A percentile compares a stretch with the other conserved stretches of the same genome.
Conservation (phyloP, 2,888 invertebrate genomes). For the Branchipolynoe longqiensis region DNA sequence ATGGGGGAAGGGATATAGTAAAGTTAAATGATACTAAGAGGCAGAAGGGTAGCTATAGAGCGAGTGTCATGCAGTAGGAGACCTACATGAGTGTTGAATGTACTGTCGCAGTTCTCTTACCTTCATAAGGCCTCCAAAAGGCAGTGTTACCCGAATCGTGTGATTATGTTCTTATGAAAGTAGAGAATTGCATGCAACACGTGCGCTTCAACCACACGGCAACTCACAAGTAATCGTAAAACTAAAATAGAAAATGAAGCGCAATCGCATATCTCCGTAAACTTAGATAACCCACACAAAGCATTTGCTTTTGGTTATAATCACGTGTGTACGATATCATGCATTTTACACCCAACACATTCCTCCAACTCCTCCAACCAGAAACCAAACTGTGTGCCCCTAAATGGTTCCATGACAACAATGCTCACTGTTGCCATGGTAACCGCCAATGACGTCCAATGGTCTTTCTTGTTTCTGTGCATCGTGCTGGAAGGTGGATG, state of each 20-base stretch:
- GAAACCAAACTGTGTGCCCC: too few species aligned
- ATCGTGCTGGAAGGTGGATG: constrained; percentile 55
- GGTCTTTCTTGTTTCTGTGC: constrained; percentile 53
- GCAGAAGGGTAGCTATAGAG: neutral
- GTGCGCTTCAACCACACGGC: constrained; percentile 32
- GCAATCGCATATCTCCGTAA: neutral
- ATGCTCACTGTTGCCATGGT: constrained; percentile 49
- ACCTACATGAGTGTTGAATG: neutral
- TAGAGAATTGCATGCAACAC: neutral
- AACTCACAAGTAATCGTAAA: neutral
- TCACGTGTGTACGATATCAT: neutral
- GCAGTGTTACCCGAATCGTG: neutral
- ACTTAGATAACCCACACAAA: neutral
- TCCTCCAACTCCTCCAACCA: neutral
- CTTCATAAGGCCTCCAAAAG: constrained; percentile 13
- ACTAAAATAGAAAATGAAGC: neutral
- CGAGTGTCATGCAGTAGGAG: neutral
- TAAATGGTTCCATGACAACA: constrained; percentile 40
- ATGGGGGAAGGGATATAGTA: too few species aligned
- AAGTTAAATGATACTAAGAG: neutral
- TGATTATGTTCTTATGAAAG: constrained; percentile 7
- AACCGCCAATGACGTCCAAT: constrained; percentile 50
- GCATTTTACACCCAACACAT: constrained; percentile 10
- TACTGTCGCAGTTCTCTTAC: neutral
- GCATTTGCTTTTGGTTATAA: constrained; percentile 33